Conservation (phyloP, 2,888 invertebrate genomes). For the Lasioglossum figueresi region DNA sequence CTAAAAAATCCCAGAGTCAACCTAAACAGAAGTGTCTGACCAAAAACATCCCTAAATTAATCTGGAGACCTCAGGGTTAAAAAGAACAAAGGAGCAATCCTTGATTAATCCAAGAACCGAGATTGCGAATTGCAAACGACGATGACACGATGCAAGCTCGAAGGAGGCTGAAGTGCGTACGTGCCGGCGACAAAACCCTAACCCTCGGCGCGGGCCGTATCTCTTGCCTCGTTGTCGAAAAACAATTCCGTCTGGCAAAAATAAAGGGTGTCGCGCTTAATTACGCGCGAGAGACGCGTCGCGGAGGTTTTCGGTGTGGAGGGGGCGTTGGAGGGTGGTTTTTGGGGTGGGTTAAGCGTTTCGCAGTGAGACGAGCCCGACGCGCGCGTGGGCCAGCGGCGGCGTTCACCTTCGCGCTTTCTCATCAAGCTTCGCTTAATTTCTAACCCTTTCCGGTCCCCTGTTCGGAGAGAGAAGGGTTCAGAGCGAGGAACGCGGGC, state of each 20-base stretch:
- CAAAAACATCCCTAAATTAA: neutral
- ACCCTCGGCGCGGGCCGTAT: too few species aligned
- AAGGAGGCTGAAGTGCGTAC: neutral
- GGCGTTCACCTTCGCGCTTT: conserved; percentile 66
- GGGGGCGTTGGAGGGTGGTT: neutral
- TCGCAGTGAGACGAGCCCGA: neutral
- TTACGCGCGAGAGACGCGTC: conserved; percentile 36
- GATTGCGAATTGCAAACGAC: neutral
- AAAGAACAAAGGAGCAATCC: neutral
- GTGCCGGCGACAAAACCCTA: neutral
- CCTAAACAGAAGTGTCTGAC: neutral
- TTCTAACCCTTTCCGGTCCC: conserved; percentile 75
- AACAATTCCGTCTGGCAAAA: conserved; percentile 43
- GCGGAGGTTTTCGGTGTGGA: neutral
- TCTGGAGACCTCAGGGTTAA: too few species aligned
- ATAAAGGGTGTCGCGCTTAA: conserved; percentile 54
- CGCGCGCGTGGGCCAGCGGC: neutral
- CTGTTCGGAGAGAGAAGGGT: conserved; percentile 51
- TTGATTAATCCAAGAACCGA: neutral
- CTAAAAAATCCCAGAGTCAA: neutral
- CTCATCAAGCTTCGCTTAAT: conserved; percentile 75
- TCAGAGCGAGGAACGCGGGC: conserved; percentile 65
- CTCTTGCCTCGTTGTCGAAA: conserved; percentile 2
- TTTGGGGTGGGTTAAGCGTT: neutral
- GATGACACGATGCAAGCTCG: neutral